phyloP scores from a whole-genome alignment of 2,888 invertebrate species.

The Oxyteleia sp. region DNA sequence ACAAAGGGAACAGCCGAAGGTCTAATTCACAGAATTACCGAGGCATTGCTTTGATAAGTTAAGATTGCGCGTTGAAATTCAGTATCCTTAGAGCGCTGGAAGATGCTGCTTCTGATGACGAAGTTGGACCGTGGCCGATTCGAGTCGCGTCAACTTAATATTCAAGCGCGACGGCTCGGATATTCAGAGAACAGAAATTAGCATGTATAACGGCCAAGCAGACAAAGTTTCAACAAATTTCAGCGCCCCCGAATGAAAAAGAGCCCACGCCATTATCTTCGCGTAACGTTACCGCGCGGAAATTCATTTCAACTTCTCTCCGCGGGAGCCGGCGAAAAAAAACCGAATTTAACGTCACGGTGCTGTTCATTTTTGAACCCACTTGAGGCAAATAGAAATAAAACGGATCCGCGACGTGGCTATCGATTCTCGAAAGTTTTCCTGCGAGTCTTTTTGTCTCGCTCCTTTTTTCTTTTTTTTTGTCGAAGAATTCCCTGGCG shows the following conservation, averaged over 20 bases:
- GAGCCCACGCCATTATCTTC: conserved; percentile 18
- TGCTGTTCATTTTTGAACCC: background rate
- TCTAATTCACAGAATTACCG: conserved; percentile 24
- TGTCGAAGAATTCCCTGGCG: conserved; percentile 34
- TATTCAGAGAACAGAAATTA: conserved; percentile 84
- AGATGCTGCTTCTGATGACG: conserved; percentile 54
- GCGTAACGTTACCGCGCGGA: background rate
- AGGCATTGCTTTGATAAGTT: conserved; percentile 54
- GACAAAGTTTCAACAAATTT: conserved; percentile 79
- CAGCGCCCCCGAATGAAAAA: conserved; percentile 29
- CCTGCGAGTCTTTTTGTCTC: conserved; percentile 15
- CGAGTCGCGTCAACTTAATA: conserved; percentile 78
- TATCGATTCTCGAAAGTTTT: conserved; percentile 40
- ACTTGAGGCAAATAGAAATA: conserved; percentile 18
- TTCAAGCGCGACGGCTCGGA: conserved; percentile 78
- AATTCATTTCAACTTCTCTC: conserved; percentile 15
- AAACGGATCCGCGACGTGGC: background rate
- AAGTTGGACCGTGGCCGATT: conserved; percentile 64
- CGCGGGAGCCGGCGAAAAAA: background rate
- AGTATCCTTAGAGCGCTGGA: conserved; percentile 46
- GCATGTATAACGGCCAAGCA: conserved; percentile 78
- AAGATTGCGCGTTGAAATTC: conserved; percentile 55
- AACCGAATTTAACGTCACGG: background rate
- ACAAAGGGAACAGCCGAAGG: conserved; percentile 53
- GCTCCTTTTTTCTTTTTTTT: too few species aligned